phyloP scores from a whole-genome alignment of 2,888 invertebrate species.

The Lycia hirtaria region DNA sequence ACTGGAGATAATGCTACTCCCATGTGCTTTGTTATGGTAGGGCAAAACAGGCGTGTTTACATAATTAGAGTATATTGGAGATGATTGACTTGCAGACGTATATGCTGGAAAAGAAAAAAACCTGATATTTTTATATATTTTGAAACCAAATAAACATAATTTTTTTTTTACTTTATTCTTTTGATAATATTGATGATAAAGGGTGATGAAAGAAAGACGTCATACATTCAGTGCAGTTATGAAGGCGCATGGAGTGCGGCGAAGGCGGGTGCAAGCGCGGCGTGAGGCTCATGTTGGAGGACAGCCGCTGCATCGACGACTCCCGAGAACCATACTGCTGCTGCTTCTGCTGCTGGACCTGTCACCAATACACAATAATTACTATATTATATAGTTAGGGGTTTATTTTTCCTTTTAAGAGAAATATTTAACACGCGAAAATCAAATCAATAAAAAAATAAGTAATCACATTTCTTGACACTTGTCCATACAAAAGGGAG shows the following conservation, averaged over 20 bases:
- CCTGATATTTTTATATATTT: background rate
- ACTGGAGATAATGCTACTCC: constrained; percentile 80
- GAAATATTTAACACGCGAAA: too few relatives aligned
- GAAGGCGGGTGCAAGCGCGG: constrained; percentile 74
- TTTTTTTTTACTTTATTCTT: too few relatives aligned
- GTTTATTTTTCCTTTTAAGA: too few relatives aligned
- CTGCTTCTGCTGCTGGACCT: constrained; percentile 81
- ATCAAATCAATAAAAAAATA: too few relatives aligned
- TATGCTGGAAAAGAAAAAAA: constrained; percentile 62
- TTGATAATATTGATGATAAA: too few relatives aligned
- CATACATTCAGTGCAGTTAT: constrained; percentile 76
- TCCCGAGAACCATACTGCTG: constrained; percentile 79
- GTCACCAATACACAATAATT: background rate
- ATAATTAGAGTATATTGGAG: constrained; percentile 81
- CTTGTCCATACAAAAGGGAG: too few relatives aligned
- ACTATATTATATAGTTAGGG: too few relatives aligned
- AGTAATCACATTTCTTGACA: too few relatives aligned
- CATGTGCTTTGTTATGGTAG: constrained; percentile 85
- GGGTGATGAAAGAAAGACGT: background rate
- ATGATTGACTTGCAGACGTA: constrained; percentile 71
- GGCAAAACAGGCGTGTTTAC: constrained; percentile 82
- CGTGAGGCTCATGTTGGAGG: constrained; percentile 75
- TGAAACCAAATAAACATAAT: too few relatives aligned
- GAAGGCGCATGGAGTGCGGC: constrained; percentile 72
- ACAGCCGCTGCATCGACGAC: constrained; percentile 74